These are phyloP conservation scores for Trichacis sp. DNA, from an alignment of 2,888 invertebrate species.

Conservation along the genomic window DNA sequence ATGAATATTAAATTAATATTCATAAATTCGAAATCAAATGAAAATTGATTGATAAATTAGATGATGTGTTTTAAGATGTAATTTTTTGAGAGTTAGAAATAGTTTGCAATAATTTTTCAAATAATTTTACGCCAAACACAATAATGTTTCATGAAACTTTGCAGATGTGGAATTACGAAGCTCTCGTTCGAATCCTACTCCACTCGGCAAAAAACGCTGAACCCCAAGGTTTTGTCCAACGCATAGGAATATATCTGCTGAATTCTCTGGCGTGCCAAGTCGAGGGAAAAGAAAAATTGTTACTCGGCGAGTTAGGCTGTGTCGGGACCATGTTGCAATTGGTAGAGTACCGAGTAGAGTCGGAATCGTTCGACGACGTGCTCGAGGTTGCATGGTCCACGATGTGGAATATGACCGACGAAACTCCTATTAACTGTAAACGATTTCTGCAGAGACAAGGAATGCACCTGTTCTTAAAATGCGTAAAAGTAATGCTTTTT, in stretches of 20 bases:
- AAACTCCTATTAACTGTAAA: constrained; percentile 94
- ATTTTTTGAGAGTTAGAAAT: too few species aligned
- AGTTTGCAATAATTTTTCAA: too few species aligned
- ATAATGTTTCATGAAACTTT: too few species aligned
- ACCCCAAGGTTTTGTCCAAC: constrained; percentile 92
- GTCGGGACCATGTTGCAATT: constrained; percentile 87
- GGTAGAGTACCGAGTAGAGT: constrained; percentile 83
- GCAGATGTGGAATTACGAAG: constrained; percentile 90
- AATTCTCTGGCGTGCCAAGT: constrained; percentile 98
- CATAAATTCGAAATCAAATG: background rate
- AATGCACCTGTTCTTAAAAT: constrained; percentile 90
- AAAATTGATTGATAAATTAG: too few species aligned
- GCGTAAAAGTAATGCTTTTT: too few species aligned
- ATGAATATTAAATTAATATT: background rate
- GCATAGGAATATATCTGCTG: constrained; percentile 93
- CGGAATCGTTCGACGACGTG: constrained; percentile 90
- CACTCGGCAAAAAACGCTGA: constrained; percentile 85
- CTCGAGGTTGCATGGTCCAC: constrained; percentile 98
- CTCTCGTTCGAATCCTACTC: constrained; percentile 85
- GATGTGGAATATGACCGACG: constrained; percentile 99
- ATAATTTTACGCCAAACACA: too few species aligned
- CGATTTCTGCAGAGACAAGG: constrained; percentile 90
- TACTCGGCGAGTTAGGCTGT: constrained; percentile 91
- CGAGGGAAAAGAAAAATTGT: constrained; percentile 90
- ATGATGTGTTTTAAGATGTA: too few species aligned